A percentile compares a stretch with the other conserved stretches of the same genome.
These are phyloP conservation scores for Zootoca vivipara DNA, from an alignment of 2,113 vertebrate species.

Conservation along the genomic window DNA sequence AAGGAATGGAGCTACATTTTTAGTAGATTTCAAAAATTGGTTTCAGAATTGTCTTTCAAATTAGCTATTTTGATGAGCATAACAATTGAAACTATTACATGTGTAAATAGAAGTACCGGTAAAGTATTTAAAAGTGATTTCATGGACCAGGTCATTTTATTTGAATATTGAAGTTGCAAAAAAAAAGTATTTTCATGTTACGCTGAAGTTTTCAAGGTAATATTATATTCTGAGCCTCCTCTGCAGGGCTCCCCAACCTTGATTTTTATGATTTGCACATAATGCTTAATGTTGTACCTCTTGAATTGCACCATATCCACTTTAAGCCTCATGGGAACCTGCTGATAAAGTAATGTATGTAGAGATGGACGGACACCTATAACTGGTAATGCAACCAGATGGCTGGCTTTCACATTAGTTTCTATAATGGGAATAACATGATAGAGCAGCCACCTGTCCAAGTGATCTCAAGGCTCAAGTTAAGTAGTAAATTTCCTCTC, in stretches of 20 bases:
- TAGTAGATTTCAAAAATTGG: background rate
- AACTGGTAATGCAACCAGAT: conserved; percentile 59
- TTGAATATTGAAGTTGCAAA: background rate
- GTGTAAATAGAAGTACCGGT: background rate
- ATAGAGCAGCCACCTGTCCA: conserved; percentile 65
- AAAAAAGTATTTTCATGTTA: conserved; percentile 9
- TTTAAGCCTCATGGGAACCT: conserved; percentile 18
- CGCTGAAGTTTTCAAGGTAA: conserved; percentile 18
- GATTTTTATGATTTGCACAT: background rate
- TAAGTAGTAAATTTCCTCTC: conserved; percentile 52
- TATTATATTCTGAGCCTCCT: background rate
- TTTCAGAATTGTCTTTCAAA: background rate
- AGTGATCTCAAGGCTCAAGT: conserved; percentile 57
- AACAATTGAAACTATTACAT: background rate
- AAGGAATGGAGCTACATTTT: background rate
- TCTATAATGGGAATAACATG: conserved; percentile 59
- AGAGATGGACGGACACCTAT: conserved; percentile 14
- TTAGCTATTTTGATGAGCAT: background rate
- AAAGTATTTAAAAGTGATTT: background rate
- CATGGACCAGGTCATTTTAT: background rate
- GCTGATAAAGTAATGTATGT: background rate
- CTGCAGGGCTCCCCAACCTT: background rate
- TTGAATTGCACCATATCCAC: conserved; percentile 18
- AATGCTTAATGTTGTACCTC: conserved; percentile 10
- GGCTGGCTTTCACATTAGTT: conserved; percentile 49